Evolutionary conservation across 2,797 vertebrate genomes (phyloP), one percentile per base, ranked within the genome.

Genomic region (Simalia tracyae): DNA sequence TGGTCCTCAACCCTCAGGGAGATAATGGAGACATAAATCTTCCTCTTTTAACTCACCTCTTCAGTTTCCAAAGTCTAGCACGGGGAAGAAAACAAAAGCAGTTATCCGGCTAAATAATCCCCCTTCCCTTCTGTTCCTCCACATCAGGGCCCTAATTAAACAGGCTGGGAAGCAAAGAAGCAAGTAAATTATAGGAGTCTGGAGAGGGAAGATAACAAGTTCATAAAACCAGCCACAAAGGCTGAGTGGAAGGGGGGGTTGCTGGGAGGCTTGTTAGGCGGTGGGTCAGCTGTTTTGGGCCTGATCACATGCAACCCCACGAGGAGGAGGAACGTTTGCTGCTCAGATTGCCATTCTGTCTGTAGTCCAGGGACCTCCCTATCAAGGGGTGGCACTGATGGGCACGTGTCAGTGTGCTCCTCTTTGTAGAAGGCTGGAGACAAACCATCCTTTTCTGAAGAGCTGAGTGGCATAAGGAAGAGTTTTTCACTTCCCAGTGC

Each of bases 121-220:
- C 66, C 19, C 64, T 26, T 59, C 19, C 24, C 86, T 91, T 88
- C 90, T 66, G 90, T 86, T 91, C 54, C 22, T 54, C 46, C 36
- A 46, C 87, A 88, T 14, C 7, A n/a, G 76, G 91, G 66, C 91
- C 63, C 56, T 84, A 86, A 22, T 91, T 91, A 89, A 54, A 84
- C 64, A 12, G 24, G 72, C 91, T 22, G 11, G 50, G 76, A 86
- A 88, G 91, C 92, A 60, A 59, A 86, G 6, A 19, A 50, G 54
- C n/a, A 36, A 59, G 91, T 66, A 87, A 92, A 93, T 85, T 56
- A 89, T n/a, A 88, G 86, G 81, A 91, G 63, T 36, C 92, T 93
- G 92, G 68, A 84, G 84, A 86, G 92, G 59, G 63, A 91, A 60
- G 86, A 86, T 88, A 88, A 50, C 72, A 28, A 91, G 56, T 88